Evolutionary conservation across 2,797 vertebrate species (phyloP).

Genomic region (Channa striata): DNA sequence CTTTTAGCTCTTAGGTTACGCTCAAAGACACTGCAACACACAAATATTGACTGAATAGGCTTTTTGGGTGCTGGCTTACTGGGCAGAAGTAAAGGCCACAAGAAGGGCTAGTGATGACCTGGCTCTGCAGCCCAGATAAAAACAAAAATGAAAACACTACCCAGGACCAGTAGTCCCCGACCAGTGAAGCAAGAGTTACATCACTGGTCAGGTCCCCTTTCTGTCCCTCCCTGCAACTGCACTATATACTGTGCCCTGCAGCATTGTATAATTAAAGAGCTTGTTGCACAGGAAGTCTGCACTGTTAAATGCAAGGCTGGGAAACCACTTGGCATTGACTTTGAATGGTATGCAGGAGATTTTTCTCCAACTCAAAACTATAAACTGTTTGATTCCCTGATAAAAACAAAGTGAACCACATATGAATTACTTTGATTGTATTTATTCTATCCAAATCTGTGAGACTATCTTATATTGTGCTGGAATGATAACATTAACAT

Average conservation of each 20-base stretch:
- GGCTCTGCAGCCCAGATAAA: constrained; percentile 41
- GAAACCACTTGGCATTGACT: constrained; percentile 19
- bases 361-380: constrained; percentile 8
- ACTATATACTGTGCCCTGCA: constrained; percentile 56
- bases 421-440: background rate
- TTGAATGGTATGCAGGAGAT: background rate
- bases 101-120: constrained; percentile 39
- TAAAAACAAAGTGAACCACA: background rate
- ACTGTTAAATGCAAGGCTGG: constrained; percentile 52
- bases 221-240: constrained; percentile 16
- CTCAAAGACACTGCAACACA: constrained; percentile 5
- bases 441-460: background rate
- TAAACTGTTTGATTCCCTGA: background rate
- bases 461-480: background rate
- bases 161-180: no score
- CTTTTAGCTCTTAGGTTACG: background rate
- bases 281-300: constrained; percentile 63
- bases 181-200: constrained; percentile 4
- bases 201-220: constrained; percentile 32
- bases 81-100: constrained; percentile 40
- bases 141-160: no score
- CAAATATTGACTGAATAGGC: constrained; percentile 26
- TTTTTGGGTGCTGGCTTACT: constrained; percentile 30
- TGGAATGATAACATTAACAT: constrained; percentile 1
- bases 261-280: constrained; percentile 44